A percentile compares a stretch with the other conserved stretches of the same genome.
phyloP scores from a whole-genome alignment of 2,888 invertebrate species.

The Erynnis tages region DNA sequence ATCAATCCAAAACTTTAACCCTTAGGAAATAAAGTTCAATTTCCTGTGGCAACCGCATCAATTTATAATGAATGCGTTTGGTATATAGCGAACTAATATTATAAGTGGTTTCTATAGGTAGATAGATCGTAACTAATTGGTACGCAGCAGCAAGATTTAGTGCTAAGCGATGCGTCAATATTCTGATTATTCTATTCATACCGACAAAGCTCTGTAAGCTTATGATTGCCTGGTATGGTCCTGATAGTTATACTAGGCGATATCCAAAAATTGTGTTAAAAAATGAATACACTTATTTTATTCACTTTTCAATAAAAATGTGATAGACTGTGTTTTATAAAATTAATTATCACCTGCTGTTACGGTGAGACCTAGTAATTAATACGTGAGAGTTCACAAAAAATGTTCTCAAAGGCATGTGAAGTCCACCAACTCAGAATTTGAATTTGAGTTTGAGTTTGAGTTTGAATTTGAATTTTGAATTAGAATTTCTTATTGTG shows the following conservation, averaged over 20 bases:
- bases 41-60: background rate
- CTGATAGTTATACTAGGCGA: background rate
- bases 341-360: too few species aligned
- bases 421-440: too few species aligned
- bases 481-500: too few species aligned
- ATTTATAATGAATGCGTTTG: conserved; percentile 27
- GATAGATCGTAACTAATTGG: conserved; percentile 23
- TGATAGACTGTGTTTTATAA: too few species aligned
- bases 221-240: conserved; percentile 7
- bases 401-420: too few species aligned
- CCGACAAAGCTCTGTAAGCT: background rate
- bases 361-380: too few species aligned
- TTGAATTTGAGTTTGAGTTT: too few species aligned
- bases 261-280: too few species aligned
- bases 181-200: conserved; percentile 22
- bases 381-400: too few species aligned
- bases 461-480: too few species aligned
- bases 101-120: conserved; percentile 13
- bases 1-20: background rate
- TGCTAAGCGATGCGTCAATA: conserved; percentile 24
- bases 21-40: conserved; percentile 8
- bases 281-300: too few species aligned
- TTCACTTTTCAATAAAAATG: too few species aligned
- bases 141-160: conserved; percentile 23
- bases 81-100: conserved; percentile 22